phyloP scores from a whole-genome alignment of 2,797 vertebrate genomes.

The Channallabes apus region DNA sequence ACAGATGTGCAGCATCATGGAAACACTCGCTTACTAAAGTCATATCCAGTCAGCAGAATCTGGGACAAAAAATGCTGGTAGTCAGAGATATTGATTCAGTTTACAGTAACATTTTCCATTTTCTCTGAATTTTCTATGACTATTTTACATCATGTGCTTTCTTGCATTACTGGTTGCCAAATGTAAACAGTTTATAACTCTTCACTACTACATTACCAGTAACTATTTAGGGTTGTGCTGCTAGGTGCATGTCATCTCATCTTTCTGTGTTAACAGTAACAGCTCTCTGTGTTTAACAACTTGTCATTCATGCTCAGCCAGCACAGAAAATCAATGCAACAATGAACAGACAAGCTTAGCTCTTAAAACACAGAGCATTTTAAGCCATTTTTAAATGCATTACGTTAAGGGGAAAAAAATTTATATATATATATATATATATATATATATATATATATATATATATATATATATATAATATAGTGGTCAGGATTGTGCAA shows the following conservation, averaged over 20 bases:
- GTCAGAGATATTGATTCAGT: constrained; percentile 5
- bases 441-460: too few relatives aligned
- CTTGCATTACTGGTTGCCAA: not conserved
- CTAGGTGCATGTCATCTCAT: constrained; percentile 11
- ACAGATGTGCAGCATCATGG: not conserved
- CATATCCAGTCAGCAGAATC: not conserved
- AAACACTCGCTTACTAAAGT: not conserved
- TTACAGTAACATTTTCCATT: not conserved
- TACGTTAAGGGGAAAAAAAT: too few relatives aligned
- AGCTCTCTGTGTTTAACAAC: not conserved
- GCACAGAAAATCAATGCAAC: not conserved
- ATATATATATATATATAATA: too few relatives aligned
- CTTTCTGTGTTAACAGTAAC: not conserved
- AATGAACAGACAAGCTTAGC: not conserved
- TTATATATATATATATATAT: too few relatives aligned
- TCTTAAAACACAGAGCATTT: too few relatives aligned
- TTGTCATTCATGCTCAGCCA: not conserved
- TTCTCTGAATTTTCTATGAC: too few relatives aligned
- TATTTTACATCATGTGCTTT: not conserved
- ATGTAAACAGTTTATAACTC: not conserved
- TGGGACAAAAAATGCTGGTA: constrained; percentile 11
- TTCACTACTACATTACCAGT: not conserved
- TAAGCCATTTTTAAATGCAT: too few relatives aligned
- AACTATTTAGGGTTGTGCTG: constrained; percentile 3
- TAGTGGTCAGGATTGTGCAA: too few relatives aligned